Evolutionary conservation across 2,113 vertebrate genomes (phyloP).

Genomic region (Leptobrachium leishanense): DNA sequence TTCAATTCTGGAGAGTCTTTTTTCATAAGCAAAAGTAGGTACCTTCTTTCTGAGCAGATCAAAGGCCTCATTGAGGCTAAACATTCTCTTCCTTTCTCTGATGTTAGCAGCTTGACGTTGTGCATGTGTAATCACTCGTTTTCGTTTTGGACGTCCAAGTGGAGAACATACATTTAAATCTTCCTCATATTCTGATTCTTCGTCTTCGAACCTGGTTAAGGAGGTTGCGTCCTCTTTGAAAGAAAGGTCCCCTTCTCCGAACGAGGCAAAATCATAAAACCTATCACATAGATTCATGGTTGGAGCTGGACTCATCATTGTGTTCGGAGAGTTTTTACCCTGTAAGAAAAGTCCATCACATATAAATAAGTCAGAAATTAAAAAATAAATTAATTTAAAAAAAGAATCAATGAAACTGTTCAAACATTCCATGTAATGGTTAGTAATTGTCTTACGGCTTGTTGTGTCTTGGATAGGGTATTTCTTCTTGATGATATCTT

Average conservation of each 20-base stretch:
- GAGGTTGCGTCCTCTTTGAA: slow-evolving; percentile 51
- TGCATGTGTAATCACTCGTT: slow-evolving; percentile 83
- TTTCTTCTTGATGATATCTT: slow-evolving; percentile 40
- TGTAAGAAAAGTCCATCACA: slow-evolving; percentile 61
- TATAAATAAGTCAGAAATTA: slow-evolving; percentile 73
- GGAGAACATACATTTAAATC: slow-evolving; percentile 46
- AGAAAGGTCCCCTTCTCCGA: slow-evolving; percentile 52
- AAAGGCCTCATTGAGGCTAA: slow-evolving; percentile 95
- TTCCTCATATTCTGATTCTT: slow-evolving; percentile 57
- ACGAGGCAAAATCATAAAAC: slow-evolving; percentile 55
- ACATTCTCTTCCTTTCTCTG: slow-evolving; percentile 92
- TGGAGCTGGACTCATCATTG: slow-evolving; percentile 35
- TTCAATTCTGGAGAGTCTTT: slow-evolving; percentile 92
- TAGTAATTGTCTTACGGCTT: background rate
- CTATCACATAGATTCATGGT: slow-evolving; percentile 57
- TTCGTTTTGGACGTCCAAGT: slow-evolving; percentile 75
- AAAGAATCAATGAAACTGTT: slow-evolving; percentile 63
- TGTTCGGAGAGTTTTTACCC: slow-evolving; percentile 41
- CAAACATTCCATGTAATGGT: slow-evolving; percentile 61
- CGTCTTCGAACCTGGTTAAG: slow-evolving; percentile 51
- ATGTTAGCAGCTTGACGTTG: slow-evolving; percentile 95
- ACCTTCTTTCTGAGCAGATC: slow-evolving; percentile 90
- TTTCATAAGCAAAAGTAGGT: slow-evolving; percentile 95
- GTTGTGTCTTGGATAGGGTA: background rate
- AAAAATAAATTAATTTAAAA: slow-evolving; percentile 64